These are phyloP conservation scores for Pachyrhynchus sulphureomaculatus DNA, from an alignment of 1,140 invertebrate species.

Conservation along the genomic window DNA sequence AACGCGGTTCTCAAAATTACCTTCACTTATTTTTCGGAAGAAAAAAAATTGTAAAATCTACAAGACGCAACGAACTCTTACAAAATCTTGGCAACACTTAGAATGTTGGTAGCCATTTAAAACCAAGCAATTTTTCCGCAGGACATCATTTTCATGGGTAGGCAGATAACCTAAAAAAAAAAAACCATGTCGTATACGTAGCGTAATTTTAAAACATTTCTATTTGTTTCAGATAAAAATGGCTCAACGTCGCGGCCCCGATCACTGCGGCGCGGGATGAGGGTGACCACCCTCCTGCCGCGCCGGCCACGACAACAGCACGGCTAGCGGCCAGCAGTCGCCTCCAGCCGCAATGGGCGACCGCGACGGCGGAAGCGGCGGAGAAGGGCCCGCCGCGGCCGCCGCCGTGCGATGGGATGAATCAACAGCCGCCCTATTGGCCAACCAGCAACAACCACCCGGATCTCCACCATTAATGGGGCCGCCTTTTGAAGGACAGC, in stretches of 20 bases:
- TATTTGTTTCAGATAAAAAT: slow-evolving; percentile 44
- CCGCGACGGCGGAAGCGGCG: slow-evolving; percentile 65
- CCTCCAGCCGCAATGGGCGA: slow-evolving; percentile 57
- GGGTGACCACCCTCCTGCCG: neutral
- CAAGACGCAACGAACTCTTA: too few relatives aligned
- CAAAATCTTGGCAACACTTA: too few relatives aligned
- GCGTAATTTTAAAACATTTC: too few relatives aligned
- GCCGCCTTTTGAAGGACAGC: slow-evolving; percentile 51
- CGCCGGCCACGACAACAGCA: slow-evolving; percentile 38
- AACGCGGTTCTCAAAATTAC: too few relatives aligned
- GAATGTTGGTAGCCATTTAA: too few relatives aligned
- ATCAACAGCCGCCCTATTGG: slow-evolving; percentile 50
- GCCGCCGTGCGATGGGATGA: slow-evolving; percentile 65
- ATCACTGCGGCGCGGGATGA: slow-evolving; percentile 20
- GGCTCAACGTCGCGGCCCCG: slow-evolving; percentile 20
- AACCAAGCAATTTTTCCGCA: too few relatives aligned
- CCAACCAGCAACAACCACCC: slow-evolving; percentile 39
- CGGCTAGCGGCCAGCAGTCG: slow-evolving; percentile 48
- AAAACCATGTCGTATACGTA: too few relatives aligned
- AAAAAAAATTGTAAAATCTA: too few relatives aligned
- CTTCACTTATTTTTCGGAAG: too few relatives aligned
- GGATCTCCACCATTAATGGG: slow-evolving; percentile 41
- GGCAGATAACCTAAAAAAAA: too few relatives aligned
- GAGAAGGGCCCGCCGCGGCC: slow-evolving; percentile 55
- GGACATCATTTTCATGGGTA: too few relatives aligned